These are phyloP conservation scores for Conopomorpha cramerella DNA, from an alignment of 1,140 invertebrate species.

Conservation along the genomic window DNA sequence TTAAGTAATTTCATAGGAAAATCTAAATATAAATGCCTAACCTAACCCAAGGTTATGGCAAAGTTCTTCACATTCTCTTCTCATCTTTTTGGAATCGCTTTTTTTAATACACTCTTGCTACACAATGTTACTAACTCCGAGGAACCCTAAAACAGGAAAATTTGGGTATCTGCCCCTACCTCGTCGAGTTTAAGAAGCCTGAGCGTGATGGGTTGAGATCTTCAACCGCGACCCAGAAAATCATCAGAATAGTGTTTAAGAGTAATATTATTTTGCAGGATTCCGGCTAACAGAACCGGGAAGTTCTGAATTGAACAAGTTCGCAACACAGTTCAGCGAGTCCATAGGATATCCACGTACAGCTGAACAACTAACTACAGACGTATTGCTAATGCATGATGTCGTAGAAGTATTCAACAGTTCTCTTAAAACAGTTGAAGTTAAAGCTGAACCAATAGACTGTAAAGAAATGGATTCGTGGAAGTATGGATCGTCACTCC, in stretches of 20 bases:
- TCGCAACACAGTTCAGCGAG: no score
- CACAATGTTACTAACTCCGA: neutral
- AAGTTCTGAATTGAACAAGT: slow-evolving; percentile 18
- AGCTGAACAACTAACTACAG: slow-evolving; percentile 23
- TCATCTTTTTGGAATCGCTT: no score
- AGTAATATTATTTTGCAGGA: slow-evolving; percentile 14
- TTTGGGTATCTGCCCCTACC: no score
- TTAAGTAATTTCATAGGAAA: neutral
- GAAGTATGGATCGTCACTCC: slow-evolving; percentile 30
- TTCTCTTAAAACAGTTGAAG: slow-evolving; percentile 22
- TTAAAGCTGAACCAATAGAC: slow-evolving; percentile 9
- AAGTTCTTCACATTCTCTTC: no score
- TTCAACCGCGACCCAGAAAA: neutral
- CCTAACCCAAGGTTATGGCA: no score
- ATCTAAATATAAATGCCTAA: neutral
- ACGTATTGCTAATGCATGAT: slow-evolving; percentile 32
- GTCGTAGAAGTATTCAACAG: slow-evolving; percentile 26
- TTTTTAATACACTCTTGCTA: neutral
- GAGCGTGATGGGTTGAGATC: neutral
- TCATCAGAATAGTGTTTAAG: neutral
- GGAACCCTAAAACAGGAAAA: no score
- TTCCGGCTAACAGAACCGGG: slow-evolving; percentile 27
- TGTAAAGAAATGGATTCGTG: slow-evolving; percentile 30
- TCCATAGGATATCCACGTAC: slow-evolving; percentile 11
- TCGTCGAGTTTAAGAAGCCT: no score